phyloP scores from a whole-genome alignment of 1,140 invertebrate genomes.

The Anagrus nilaparvatae region DNA sequence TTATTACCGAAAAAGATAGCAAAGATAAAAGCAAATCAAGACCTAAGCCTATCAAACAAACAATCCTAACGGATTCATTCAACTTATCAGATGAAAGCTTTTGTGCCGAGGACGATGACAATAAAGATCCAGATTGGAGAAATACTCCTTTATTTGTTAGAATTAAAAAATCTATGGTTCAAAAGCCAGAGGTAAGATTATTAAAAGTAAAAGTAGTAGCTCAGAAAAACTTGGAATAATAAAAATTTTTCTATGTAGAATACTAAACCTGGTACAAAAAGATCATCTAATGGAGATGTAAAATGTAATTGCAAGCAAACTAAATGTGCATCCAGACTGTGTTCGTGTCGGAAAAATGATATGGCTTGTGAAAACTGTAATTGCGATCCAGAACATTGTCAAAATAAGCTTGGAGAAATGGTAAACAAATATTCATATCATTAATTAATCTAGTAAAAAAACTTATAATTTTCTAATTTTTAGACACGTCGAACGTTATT shows the following conservation, averaged over 20 bases:
- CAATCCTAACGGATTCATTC: no score
- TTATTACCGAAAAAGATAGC: conserved; percentile 8
- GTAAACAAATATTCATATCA: conserved; percentile 19
- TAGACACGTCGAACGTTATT: conserved; percentile 20
- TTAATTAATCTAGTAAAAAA: not conserved
- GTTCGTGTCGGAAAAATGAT: conserved; percentile 46
- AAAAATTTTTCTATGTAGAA: conserved; percentile 14
- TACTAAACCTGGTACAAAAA: conserved; percentile 31
- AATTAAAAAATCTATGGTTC: no score
- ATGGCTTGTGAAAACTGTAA: conserved; percentile 43
- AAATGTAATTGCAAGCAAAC: conserved; percentile 53
- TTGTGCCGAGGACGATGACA: conserved; percentile 38
- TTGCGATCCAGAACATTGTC: conserved; percentile 42
- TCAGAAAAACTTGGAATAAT: not conserved
- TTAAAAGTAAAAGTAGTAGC: conserved; percentile 1
- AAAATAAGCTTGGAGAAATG: conserved; percentile 33
- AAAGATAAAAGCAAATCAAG: not conserved
- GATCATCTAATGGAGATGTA: conserved; percentile 42
- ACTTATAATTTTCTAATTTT: conserved; percentile 13
- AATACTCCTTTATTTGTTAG: conserved; percentile 47
- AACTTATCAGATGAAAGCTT: conserved; percentile 24
- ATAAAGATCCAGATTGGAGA: conserved; percentile 59
- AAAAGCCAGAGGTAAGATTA: conserved; percentile 23
- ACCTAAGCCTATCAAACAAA: not conserved
- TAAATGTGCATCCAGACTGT: conserved; percentile 45